Evolutionary conservation across 2,113 vertebrate species (phyloP).

Genomic region (Python bivittatus): DNA sequence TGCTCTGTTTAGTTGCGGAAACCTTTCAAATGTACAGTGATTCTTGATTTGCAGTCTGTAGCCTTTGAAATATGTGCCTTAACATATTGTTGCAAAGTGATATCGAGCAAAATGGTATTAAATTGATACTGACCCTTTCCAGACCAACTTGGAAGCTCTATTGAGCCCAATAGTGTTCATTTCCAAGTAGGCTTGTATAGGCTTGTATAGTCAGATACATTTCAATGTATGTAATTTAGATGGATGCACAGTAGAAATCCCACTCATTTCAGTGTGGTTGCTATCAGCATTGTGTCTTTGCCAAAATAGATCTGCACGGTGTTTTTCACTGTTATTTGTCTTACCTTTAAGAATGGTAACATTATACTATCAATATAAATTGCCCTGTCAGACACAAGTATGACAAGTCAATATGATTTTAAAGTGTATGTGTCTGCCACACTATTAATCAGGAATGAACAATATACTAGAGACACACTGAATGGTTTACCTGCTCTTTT

Average conservation of each 20-base stretch:
- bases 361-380: conserved; percentile 42
- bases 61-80: not conserved
- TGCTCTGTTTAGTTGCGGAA: not conserved
- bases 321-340: not conserved
- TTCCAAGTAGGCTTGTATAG: not conserved
- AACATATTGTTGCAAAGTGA: not conserved
- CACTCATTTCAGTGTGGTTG: not conserved
- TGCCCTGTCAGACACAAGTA: conserved; percentile 34
- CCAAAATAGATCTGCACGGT: not conserved
- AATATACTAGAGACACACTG: not conserved
- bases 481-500: not conserved
- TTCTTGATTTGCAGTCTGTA: not conserved
- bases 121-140: not conserved
- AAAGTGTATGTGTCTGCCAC: not conserved
- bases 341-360: conserved; percentile 39
- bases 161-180: not conserved
- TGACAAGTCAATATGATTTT: not conserved
- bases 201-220: not conserved
- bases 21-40: not conserved
- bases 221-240: not conserved
- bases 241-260: not conserved
- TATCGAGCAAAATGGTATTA: not conserved
- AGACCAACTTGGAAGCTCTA: not conserved
- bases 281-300: not conserved
- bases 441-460: not conserved